Conservation (phyloP, 2,113 vertebrate genomes). For the Apaloderma vittatum region DNA sequence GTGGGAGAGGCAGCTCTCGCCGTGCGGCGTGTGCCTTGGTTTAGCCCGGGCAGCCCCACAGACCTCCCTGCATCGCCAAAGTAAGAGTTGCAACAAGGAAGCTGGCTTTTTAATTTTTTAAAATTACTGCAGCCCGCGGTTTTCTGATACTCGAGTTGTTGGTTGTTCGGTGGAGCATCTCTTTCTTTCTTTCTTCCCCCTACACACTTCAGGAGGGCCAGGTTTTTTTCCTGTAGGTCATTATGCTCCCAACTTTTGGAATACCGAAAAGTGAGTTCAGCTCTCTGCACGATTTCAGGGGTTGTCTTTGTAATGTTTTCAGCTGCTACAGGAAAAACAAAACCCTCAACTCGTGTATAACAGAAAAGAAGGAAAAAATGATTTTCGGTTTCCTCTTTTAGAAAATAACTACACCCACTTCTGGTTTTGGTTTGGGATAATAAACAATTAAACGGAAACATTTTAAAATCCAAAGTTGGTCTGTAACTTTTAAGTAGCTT, state of each 20-base stretch:
- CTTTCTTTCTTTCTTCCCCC: fast-evolving
- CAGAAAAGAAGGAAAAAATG: slow-evolving; percentile 21
- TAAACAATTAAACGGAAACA: slow-evolving; percentile 40
- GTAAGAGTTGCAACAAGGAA: not conserved
- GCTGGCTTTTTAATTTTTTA: not conserved
- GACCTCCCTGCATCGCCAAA: not conserved
- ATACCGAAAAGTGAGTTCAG: not conserved
- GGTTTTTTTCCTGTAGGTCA: not conserved
- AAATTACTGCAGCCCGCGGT: not conserved
- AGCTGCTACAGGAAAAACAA: not conserved
- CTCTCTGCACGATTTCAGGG: not conserved
- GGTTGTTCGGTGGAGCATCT: not conserved
- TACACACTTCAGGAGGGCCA: not conserved
- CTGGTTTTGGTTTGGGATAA: slow-evolving; percentile 42
- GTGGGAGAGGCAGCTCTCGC: fast-evolving
- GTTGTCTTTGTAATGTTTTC: not conserved
- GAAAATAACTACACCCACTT: not conserved
- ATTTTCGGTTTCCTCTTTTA: slow-evolving; percentile 25
- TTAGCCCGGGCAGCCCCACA: not conserved
- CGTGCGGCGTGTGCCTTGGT: fast-evolving
- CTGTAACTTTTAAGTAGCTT: slow-evolving; percentile 36
- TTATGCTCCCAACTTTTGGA: not conserved
- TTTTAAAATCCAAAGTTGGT: slow-evolving; percentile 22
- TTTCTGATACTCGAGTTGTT: not conserved
- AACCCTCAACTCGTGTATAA: not conserved